Evolutionary conservation across 2,113 vertebrate genomes (phyloP), one percentile per base, ranked within the genome.

Genomic region (Isurus oxyrinchus): DNA sequence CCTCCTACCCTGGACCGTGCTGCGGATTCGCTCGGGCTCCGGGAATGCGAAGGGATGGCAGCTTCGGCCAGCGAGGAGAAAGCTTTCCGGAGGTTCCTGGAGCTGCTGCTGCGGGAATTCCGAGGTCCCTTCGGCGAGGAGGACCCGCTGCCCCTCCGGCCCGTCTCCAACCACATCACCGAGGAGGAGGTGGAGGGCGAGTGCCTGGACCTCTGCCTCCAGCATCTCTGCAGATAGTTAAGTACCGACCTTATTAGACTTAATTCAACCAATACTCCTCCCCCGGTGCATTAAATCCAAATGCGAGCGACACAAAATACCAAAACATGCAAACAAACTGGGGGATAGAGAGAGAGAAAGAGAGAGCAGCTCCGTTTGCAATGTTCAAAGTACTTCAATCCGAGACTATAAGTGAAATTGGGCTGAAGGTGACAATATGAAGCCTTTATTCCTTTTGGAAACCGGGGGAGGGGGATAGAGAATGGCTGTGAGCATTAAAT

Each of bases 151-250:
- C 98, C 98, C 59, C 97, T 97, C 96, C 98, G 98, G 97, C 97
- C 98, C 94, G 97, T 99, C 97, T 98, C 99, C 97, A 99, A 99
- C 97, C 98, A 98, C 97, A 97, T 99, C 98, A 98, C 97, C 53
- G 98, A 98, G 96, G 99, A 99, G 97, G 99, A 99, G 97, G 98
- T 99, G 98, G 99, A 99, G 97, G 99, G 99, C 97, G 99, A 99
- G 97, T 98, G 99, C 97, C 98, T 99, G 97, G 99, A 99, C 98
- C 98, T 99, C 98, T 99, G 99, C 97, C 98, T 99, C 96, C 99
- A 99, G 97, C 99, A 99, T 98, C 99, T 99, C 98, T 99, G 99
- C 98, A 99, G 99, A 99, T 99, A 99, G 99, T 99, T 99, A 98
- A 99, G 99, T 99, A 97, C 96, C 76, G 97, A 49, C 21, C 25